These are phyloP conservation scores for Noctua comes DNA, from an alignment of 2,888 invertebrate species.

Conservation along the genomic window DNA sequence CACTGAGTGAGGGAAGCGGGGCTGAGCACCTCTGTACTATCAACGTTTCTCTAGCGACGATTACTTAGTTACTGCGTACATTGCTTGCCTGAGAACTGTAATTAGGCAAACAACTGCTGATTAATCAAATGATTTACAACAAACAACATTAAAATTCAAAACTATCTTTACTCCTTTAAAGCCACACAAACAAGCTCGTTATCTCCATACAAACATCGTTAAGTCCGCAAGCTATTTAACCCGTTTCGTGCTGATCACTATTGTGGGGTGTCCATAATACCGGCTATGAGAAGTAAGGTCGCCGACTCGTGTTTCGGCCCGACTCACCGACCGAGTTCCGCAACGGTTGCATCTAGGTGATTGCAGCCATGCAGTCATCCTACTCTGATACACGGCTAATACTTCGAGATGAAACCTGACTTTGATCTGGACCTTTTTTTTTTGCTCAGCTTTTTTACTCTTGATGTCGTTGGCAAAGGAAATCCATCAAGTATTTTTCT, in stretches of 20 bases:
- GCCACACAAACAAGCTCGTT: slow-evolving; percentile 1
- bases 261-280: slow-evolving; percentile 29
- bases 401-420: slow-evolving; percentile 38
- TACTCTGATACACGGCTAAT: slow-evolving; percentile 47
- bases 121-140: too few species aligned
- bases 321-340: slow-evolving; percentile 64
- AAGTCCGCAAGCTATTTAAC: slow-evolving; percentile 65
- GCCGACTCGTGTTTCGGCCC: slow-evolving; percentile 72
- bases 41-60: slow-evolving; percentile 63
- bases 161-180: not conserved
- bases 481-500: not conserved
- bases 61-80: slow-evolving; percentile 79
- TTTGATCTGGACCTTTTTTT: slow-evolving; percentile 18
- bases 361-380: slow-evolving; percentile 64
- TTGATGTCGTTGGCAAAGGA: not conserved
- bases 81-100: slow-evolving; percentile 65
- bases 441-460: not conserved
- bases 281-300: slow-evolving; percentile 74
- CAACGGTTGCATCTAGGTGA: slow-evolving; percentile 67
- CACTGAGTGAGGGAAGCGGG: slow-evolving; percentile 82
- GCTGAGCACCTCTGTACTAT: slow-evolving; percentile 75
- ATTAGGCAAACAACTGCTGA: not conserved
- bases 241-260: slow-evolving; percentile 8
- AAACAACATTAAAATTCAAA: slow-evolving; percentile 1
- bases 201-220: slow-evolving; percentile 2